Evolutionary conservation across 2,113 vertebrate genomes (phyloP), one percentile per base, ranked within the genome.

Genomic region (Ceyx margarethae): DNA sequence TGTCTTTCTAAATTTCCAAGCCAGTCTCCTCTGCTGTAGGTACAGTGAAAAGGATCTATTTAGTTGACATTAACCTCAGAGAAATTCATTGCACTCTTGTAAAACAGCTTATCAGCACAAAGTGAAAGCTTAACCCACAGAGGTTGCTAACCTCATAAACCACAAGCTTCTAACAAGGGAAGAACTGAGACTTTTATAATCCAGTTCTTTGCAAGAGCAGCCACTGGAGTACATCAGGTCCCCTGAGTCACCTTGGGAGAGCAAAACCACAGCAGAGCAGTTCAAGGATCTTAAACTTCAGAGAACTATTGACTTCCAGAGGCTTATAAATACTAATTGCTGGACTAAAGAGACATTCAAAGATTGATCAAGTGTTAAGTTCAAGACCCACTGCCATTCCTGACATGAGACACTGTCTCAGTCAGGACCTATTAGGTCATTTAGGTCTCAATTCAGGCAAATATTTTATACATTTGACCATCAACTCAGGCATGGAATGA

Each of bases 141-240:
- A 76, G 51, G 68, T 74, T 82, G 72, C 86, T 85, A 92, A 76
- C 74, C 67, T 77, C 74, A 67, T 91, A 89, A 94, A 89, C 81
- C 91, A 89, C 67, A 94, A 82, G 43, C 50, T 43, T 76, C 51
- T 67, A 79, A 66, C 45, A 90, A 62, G 62, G 40, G 51, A 82
- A 90, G 42, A 89, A 80, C 69, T 62, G 35, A 89, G 37, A 85
- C 33, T 73, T 85, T 62, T 43, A 58, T 26, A 85, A 92, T 67
- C 54, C 84, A 81, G 53, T 26, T 77, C 21, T 78, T 91, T 53
- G 18, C 50, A 84, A 86, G 54, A 78, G 13, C 40, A 87, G 54
- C 42, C 84, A 19, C 46, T 40, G 33, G 37, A 67, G 35, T n/a
- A 29, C 25, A 43, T 51, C 71, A 69, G 67, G 3, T 9, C 31